Percentiles rank a stretch among this genome's conserved stretches.
These are phyloP conservation scores for Agrilus mali DNA, from an alignment of 2,888 invertebrate genomes.

Conservation along the genomic window DNA sequence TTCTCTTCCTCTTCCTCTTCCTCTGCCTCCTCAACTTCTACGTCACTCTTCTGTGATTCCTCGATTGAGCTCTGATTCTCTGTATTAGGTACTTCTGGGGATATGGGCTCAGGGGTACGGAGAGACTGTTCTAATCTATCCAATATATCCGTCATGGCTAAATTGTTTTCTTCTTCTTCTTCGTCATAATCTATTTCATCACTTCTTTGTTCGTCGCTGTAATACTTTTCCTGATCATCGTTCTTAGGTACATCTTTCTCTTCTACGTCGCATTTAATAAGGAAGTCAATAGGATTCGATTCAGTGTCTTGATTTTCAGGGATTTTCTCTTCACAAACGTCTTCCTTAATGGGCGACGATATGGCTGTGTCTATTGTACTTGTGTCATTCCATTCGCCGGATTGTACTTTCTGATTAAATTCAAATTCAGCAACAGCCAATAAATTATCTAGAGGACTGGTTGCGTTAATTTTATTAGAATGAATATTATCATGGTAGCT, in stretches of 20 bases:
- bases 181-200: slow-evolving; percentile 33
- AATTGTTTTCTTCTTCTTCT: slow-evolving; percentile 31
- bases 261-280: slow-evolving; percentile 13
- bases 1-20: slow-evolving; percentile 15
- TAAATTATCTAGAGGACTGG: slow-evolving; percentile 45
- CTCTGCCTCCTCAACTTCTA: slow-evolving; percentile 12
- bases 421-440: slow-evolving; percentile 52
- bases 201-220: slow-evolving; percentile 16
- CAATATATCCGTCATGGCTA: slow-evolving; percentile 45
- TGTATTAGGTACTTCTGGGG: slow-evolving; percentile 3
- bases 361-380: neutral
- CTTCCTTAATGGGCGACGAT: neutral
- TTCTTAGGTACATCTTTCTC: slow-evolving; percentile 26
- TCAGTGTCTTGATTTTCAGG: neutral
- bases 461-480: slow-evolving; percentile 29
- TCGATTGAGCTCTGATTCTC: slow-evolving; percentile 1
- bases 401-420: slow-evolving; percentile 44
- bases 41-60: slow-evolving; percentile 7
- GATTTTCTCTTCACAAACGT: slow-evolving; percentile 2
- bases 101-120: slow-evolving; percentile 27
- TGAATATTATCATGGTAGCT: slow-evolving; percentile 25
- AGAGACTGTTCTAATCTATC: slow-evolving; percentile 50
- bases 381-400: slow-evolving; percentile 25
- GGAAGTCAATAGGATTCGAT: slow-evolving; percentile 21
- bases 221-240: slow-evolving; percentile 9